These are phyloP conservation scores for Typhlichthys eigenmanni DNA, from an alignment of 2,797 vertebrate species.

Conservation along the genomic window DNA sequence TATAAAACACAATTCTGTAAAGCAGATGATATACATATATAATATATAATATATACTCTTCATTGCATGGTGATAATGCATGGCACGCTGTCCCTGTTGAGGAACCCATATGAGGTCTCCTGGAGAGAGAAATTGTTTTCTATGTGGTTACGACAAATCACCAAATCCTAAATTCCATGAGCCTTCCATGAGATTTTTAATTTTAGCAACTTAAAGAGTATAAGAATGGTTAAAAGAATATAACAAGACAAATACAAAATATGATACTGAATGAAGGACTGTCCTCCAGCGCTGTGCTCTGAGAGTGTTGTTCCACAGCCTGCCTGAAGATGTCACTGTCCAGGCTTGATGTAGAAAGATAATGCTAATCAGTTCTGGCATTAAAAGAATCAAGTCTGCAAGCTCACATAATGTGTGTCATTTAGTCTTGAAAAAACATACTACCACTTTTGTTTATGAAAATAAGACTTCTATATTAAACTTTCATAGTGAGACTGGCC, in stretches of 20 bases:
- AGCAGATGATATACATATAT: constrained; percentile 67
- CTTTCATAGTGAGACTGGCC: not conserved
- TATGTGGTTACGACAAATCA: constrained; percentile 39
- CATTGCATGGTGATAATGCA: constrained; percentile 40
- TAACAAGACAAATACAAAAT: constrained; percentile 41
- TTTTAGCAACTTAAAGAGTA: too few relatives aligned
- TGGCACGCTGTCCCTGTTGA: constrained; percentile 50
- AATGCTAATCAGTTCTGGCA: constrained; percentile 32
- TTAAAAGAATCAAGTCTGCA: constrained; percentile 12
- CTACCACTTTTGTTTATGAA: constrained; percentile 6
- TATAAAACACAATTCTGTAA: constrained; percentile 60
- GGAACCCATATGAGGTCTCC: constrained; percentile 36
- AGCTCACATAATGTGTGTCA: constrained; percentile 14
- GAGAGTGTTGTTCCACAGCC: constrained; percentile 37
- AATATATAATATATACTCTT: constrained; percentile 59
- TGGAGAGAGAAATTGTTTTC: constrained; percentile 39
- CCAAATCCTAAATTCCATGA: constrained; percentile 54
- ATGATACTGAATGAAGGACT: constrained; percentile 57
- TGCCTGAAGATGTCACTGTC: constrained; percentile 37
- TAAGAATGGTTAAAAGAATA: too few relatives aligned
- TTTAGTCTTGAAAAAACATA: not conserved
- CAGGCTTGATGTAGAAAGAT: constrained; percentile 49
- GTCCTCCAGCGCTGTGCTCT: constrained; percentile 42
- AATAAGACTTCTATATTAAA: not conserved
- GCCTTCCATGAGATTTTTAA: too few relatives aligned